A percentile compares a stretch with the other conserved stretches of the same genome.
These are phyloP conservation scores for Amazona vittata DNA, from an alignment of 2,113 vertebrate genomes.

Conservation along the genomic window DNA sequence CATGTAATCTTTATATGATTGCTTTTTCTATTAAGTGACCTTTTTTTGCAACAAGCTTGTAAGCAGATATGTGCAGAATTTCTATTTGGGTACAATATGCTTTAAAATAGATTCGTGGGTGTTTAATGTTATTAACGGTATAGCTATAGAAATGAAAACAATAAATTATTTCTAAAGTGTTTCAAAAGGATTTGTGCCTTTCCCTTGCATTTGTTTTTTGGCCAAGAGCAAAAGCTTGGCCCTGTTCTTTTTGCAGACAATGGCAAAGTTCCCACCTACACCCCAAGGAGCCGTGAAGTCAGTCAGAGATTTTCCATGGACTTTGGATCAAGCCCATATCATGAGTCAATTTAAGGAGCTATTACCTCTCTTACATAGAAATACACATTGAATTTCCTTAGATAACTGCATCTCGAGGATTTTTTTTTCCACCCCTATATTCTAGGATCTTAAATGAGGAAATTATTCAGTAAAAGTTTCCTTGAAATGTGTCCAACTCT, in stretches of 20 bases:
- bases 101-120: background rate
- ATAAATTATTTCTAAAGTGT: background rate
- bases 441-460: background rate
- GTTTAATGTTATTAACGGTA: background rate
- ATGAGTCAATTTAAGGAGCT: constrained; percentile 51
- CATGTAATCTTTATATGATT: background rate
- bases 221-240: constrained; percentile 15
- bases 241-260: constrained; percentile 18
- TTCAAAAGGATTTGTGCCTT: background rate
- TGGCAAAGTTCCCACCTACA: constrained; percentile 54
- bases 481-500: background rate
- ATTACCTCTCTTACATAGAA: constrained; percentile 2
- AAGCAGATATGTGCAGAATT: background rate
- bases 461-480: background rate
- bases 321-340: constrained; percentile 39
- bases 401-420: background rate
- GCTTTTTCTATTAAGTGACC: background rate
- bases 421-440: background rate
- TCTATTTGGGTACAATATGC: background rate
- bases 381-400: background rate
- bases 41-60: background rate
- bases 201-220: background rate
- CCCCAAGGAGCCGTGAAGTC: constrained; percentile 39
- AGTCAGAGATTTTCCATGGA: constrained; percentile 34
- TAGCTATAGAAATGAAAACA: background rate